Evolutionary conservation across 2,888 invertebrate species (phyloP), one percentile per base, ranked within the genome.

Genomic region (Drosophila infuscata): DNA sequence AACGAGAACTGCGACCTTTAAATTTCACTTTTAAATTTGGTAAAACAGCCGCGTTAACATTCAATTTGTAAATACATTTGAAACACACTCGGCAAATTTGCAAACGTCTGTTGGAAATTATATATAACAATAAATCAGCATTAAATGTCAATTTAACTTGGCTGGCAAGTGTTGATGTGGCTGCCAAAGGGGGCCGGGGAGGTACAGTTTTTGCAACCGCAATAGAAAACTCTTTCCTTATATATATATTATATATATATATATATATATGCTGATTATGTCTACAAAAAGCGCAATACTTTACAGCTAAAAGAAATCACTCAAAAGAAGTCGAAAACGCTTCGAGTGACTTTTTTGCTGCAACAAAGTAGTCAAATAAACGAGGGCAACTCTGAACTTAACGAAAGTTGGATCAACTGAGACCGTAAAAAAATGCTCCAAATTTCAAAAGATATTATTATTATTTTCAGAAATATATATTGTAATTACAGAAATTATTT

Each of bases 1-100:
- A 54, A 20, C 6, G 56, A 29, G 5, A 61, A 35, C 33, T 25
- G 32, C 46, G 41, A 51, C 49, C 70, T 66, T 57, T 17, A 33
- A 43, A 35, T 60, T 82, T 71, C 73, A 69, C 66, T 71, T 62
- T 79, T 32, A 32, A 68, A 38, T 41, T 57, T 54, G 53, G 15
- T 62, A 25, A 48, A 46, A 15, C 48, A 35, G 49, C 25, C 46
- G 36, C 59, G 68, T 65, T 68, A 56, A 70, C 71, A 78, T 74
- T 82, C 60, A 70, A 74, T 82, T 75, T 80, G 61, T 73, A 73
- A 82, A 77, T 63, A 72, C 49, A 62, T 72, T 76, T 63, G 53
- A 54, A 58, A 52, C 65, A 63, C 56, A 43, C 41, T 52, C 43
- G 49, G 48, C 46, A 51, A 51, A 77, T 46, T 61, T n/a, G 57